phyloP scores from a whole-genome alignment of 2,888 invertebrate species.

The Macroteleia sp. region DNA sequence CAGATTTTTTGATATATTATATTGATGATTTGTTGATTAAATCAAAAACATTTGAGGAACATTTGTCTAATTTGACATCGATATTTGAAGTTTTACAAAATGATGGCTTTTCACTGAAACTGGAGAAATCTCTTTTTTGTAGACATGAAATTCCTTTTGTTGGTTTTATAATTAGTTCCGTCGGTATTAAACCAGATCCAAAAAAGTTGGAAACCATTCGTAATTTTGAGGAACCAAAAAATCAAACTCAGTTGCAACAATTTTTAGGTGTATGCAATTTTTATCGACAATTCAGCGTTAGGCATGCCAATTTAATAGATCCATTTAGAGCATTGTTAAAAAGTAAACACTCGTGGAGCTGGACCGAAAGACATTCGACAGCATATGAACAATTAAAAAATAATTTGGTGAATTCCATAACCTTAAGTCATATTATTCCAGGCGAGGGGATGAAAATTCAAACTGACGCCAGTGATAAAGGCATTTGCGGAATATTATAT shows the following conservation, averaged over 20 bases:
- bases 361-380: no score
- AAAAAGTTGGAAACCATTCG: neutral
- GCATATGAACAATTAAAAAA: no score
- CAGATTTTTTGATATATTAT: no score
- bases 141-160: neutral
- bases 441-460: constrained; percentile 36
- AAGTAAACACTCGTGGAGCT: no score
- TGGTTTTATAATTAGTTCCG: neutral
- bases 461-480: constrained; percentile 42
- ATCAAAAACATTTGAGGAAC: constrained; percentile 5
- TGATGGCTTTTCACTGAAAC: constrained; percentile 1
- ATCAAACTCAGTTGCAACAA: constrained; percentile 65
- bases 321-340: no score
- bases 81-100: neutral
- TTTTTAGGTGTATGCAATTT: constrained; percentile 59
- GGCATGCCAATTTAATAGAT: no score
- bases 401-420: neutral
- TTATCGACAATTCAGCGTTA: constrained; percentile 47
- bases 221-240: constrained; percentile 63
- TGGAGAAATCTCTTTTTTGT: constrained; percentile 3
- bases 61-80: neutral
- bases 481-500: constrained; percentile 63
- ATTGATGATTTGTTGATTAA: no score
- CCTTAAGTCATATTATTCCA: constrained; percentile 32
- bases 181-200: neutral